Base-by-base conservation (phyloP, 2,797 vertebrate species). In the Gouania willdenowi region DNA sequence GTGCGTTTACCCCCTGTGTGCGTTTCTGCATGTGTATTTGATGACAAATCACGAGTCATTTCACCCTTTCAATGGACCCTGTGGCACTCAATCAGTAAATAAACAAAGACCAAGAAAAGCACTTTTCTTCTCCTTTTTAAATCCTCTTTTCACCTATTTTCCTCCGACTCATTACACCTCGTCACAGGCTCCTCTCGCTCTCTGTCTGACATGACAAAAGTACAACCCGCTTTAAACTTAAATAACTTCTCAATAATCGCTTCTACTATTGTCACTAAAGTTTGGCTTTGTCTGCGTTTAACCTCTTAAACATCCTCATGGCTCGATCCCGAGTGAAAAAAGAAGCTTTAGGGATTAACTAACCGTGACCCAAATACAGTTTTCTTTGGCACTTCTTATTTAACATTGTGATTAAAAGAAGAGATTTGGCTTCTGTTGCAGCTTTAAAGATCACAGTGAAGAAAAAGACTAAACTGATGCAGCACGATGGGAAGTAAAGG, bases 341-440 rank as follows among this genome's bases (percentile, higher is more conserved):
- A 69, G 69, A 77, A 58, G 75, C 73, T 79, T 67, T 72, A 36
- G 63, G 69, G 79, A 86, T 83, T 87, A 84, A 61, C 85, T 73
- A 75, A 75, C 71, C 46, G 28, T 75, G 73, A 81, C 85, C 80
- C 61, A 86, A 73, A 84, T 81, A 79, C 38, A 66, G 36, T 62
- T 45, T 54, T 36, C n/a, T n/a, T n/a, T n/a, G n/a, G 20, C 48
- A 42, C 52, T 52, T 37, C 35, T 38, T 41, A 22, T 21, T 55
- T 41, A 41, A 42, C 46, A 45, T 44, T 40, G 35, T 26, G 56
- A 65, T 70, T 71, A 43, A 73, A 67, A 77, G 58, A 71, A n/a
- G 57, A 73, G 66, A 79, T 73, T 61, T 50, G 41, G 56, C 26
- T 34, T 53, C 52, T 54, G 24, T 67, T 42, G 29, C 51, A 71